Conservation (phyloP, 2,888 invertebrate genomes). For the Phoronis australis region DNA sequence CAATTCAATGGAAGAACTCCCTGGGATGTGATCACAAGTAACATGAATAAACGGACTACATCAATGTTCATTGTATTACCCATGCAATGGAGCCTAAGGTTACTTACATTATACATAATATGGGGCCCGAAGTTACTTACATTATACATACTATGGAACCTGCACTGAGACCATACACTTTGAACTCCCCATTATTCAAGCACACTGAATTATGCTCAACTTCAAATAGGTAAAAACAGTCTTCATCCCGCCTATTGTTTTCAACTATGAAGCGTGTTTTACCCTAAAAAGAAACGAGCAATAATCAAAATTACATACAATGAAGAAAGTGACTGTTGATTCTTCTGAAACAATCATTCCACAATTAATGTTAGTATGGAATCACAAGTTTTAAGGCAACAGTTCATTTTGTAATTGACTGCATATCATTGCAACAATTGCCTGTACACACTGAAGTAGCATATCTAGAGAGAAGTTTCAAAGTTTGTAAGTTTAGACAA, state of each 20-base stretch:
- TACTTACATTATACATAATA: not conserved
- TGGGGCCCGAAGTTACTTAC: constrained; percentile 26
- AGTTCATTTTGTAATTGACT: no score
- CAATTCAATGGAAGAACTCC: no score
- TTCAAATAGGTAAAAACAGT: constrained; percentile 51
- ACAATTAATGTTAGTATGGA: no score
- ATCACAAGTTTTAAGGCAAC: no score
- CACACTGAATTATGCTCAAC: constrained; percentile 18
- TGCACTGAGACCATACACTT: constrained; percentile 28
- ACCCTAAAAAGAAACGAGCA: constrained; percentile 15
- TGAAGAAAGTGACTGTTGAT: no score
- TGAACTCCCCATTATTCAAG: constrained; percentile 5
- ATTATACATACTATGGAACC: constrained; percentile 49
- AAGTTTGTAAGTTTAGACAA: no score
- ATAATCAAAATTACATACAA: not conserved
- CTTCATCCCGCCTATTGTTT: constrained; percentile 22
- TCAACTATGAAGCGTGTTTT: constrained; percentile 36
- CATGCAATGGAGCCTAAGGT: not conserved
- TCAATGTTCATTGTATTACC: not conserved
- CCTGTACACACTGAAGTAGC: no score
- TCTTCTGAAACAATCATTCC: no score
- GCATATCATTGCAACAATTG: no score
- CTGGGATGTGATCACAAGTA: not conserved
- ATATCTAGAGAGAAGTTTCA: no score
- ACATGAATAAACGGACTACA: not conserved